phyloP scores from a whole-genome alignment of 2,888 invertebrate genomes.

The Dolichomitus sp. region DNA sequence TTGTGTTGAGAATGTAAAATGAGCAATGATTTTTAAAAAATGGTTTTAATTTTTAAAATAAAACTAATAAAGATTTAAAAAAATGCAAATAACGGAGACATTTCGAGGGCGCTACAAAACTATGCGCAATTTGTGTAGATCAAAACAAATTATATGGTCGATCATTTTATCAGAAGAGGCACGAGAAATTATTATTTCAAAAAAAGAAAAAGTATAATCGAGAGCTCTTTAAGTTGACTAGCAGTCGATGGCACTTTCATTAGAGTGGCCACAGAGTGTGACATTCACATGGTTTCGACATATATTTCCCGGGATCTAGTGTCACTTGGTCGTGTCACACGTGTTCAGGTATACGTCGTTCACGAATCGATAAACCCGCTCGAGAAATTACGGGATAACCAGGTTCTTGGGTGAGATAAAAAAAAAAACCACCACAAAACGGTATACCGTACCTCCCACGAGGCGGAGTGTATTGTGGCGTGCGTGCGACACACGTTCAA shows the following conservation, averaged over 20 bases:
- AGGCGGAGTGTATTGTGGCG: constrained; percentile 51
- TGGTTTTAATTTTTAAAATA: too few species aligned
- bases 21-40: too few species aligned
- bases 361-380: constrained; percentile 53
- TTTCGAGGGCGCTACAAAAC: too few species aligned
- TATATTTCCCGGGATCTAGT: constrained; percentile 45
- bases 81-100: too few species aligned
- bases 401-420: constrained; percentile 44
- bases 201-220: neutral
- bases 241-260: constrained; percentile 55
- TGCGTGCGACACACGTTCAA: constrained; percentile 47
- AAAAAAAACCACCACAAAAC: constrained; percentile 41
- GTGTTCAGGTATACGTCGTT: constrained; percentile 48
- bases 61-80: too few species aligned
- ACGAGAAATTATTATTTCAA: neutral
- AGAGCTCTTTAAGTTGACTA: constrained; percentile 13
- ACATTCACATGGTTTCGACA: constrained; percentile 29
- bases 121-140: too few species aligned
- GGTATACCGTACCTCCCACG: constrained; percentile 34
- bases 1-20: neutral
- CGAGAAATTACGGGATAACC: constrained; percentile 27
- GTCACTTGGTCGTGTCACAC: constrained; percentile 46
- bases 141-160: too few species aligned
- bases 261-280: constrained; percentile 40
- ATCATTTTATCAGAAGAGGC: too few species aligned